Evolutionary conservation across 2,113 vertebrate species (phyloP), one percentile per base, ranked within the genome.

Genomic region (Poeciliopsis occidentalis): DNA sequence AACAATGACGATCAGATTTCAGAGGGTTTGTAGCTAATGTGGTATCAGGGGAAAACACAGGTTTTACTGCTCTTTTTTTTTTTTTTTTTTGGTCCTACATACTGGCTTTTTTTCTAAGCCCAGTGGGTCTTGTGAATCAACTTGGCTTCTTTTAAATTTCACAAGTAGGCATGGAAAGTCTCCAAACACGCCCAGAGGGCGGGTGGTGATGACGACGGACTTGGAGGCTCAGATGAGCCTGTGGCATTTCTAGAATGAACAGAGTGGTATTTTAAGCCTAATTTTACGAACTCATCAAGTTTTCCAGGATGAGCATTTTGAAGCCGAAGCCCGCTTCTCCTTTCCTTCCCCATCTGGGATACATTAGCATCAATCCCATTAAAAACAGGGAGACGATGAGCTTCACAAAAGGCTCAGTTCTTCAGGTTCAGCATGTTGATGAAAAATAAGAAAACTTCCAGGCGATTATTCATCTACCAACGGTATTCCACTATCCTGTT

Each of bases 101-200:
- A 12, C 64, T 73, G 76, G 71, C 73, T 66, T 84, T 82, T 69
- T 19, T 80, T 75, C 66, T 73, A 85, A 27, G 60, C 86, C 88
- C 65, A 1, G 57, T 78, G 84, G 82, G 84, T 85, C 83, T 76
- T 12, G 44, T 87, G 81, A 90, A 88, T 84, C 51, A 47, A 74
- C 71, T 84, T 91, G 75, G 80, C 83, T 82, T 83, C 60, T 68
- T 31, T 85, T 84, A 60, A 85, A 74, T 79, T 44, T 79, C 54
- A 54, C 71, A 74, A 79, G 88, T 77, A 75, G 83, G 71, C 78
- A 88, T 74, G 75, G 80, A 87, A 75, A 63, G 31, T 32, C 64
- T 86, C 80, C 81, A 84, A 76, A 75, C 54, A 4, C 73, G 74
- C 71, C 54, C 5, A 0, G 4, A 80, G 79, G 34, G 72, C 4